A percentile compares a stretch with the other conserved stretches of the same genome.
Evolutionary conservation across 53 echinoderm and acorn worm genomes (phyloP).

Genomic region (Echinometra lucunter): DNA sequence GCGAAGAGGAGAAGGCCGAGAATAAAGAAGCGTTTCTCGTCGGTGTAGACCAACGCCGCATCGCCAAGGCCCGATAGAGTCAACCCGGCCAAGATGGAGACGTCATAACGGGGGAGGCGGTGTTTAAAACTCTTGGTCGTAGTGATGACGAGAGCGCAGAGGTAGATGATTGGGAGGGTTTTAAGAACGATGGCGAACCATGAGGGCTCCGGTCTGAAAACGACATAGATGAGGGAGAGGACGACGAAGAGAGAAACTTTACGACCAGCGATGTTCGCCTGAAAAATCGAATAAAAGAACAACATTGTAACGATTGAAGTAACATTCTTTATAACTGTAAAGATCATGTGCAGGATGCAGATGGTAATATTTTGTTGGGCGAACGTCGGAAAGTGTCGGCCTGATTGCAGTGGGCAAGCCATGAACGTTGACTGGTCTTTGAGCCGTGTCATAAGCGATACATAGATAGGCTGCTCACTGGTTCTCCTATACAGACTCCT

Average conservation of each 20-base stretch:
- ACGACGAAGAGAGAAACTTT: background rate
- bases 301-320: background rate
- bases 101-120: slow-evolving; percentile 71
- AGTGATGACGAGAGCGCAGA: slow-evolving; percentile 83
- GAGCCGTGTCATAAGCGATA: no score
- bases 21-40: slow-evolving; percentile 79
- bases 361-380: no score
- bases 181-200: slow-evolving; percentile 80
- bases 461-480: no score
- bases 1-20: slow-evolving; percentile 91
- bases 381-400: no score
- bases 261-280: background rate
- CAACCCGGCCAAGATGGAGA: slow-evolving; percentile 82
- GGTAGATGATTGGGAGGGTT: slow-evolving; percentile 89
- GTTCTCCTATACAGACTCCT: no score
- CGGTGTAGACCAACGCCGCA: slow-evolving; percentile 80
- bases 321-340: no score
- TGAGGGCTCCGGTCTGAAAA: slow-evolving; percentile 70
- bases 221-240: background rate
- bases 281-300: background rate
- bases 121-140: slow-evolving; percentile 49
- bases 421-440: no score
- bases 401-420: no score
- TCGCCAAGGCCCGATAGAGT: slow-evolving; percentile 89
- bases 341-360: no score